A percentile compares a stretch with the other conserved stretches of the same genome.
Conservation (phyloP, 2,797 vertebrate species). For the Neosilurus mollespiculum region DNA sequence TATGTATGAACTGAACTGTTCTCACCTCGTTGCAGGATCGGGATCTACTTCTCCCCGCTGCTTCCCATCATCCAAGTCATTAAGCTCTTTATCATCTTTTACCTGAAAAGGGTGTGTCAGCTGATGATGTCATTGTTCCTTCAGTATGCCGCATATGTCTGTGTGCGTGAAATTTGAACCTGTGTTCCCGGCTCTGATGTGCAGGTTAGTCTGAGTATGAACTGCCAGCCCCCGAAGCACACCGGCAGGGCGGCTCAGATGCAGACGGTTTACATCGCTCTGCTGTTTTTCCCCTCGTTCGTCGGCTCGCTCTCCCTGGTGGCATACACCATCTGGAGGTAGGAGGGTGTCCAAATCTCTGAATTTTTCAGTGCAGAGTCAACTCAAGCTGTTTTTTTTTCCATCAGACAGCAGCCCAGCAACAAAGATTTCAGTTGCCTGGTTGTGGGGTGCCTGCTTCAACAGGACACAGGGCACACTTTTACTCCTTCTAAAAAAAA, state of each 20-base stretch:
- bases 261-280: conserved; percentile 85
- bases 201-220: conserved; percentile 87
- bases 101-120: conserved; percentile 87
- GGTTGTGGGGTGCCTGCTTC: not conserved
- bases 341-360: conserved; percentile 36
- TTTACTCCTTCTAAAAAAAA: not conserved
- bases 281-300: conserved; percentile 92
- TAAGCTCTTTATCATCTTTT: conserved; percentile 86
- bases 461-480: not conserved
- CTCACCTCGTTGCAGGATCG: conserved; percentile 78
- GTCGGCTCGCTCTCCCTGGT: conserved; percentile 80
- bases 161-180: not conserved
- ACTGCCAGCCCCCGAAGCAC: conserved; percentile 87
- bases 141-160: not conserved
- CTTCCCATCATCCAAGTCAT: conserved; percentile 90
- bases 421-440: not conserved
- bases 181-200: conserved; percentile 9
- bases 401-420: not conserved
- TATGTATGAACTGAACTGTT: not conserved
- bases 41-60: conserved; percentile 92
- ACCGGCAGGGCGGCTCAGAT: conserved; percentile 91
- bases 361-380: not conserved
- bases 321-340: conserved; percentile 90
- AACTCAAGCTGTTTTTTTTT: not conserved
- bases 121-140: not conserved